Percentiles rank a stretch among this genome's conserved stretches.
Conservation (phyloP, 2,888 invertebrate genomes). For the Limnephilus marmoratus region DNA sequence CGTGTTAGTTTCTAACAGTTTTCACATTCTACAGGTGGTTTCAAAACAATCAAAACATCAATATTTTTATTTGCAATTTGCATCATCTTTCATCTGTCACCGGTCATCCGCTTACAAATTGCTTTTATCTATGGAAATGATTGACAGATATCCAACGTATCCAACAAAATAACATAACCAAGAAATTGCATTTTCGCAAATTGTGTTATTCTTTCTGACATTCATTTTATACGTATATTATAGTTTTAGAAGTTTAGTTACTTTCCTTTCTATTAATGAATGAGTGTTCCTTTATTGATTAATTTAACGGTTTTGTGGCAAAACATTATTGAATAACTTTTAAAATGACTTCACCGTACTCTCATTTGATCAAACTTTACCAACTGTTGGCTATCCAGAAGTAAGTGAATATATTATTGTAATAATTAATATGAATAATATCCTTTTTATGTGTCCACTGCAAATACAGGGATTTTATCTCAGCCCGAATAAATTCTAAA, state of each 20-base stretch:
- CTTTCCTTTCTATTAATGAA: not conserved
- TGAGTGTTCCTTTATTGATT: not conserved
- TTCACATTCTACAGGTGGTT: not conserved
- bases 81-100: not conserved
- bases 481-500: not conserved
- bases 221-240: not conserved
- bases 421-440: not conserved
- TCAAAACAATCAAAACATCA: not conserved
- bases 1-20: not conserved
- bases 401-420: conserved; percentile 23
- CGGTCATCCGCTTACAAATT: not conserved
- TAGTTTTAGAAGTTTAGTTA: not conserved
- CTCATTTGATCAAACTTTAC: conserved; percentile 50
- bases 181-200: not conserved
- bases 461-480: not conserved
- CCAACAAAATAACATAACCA: not conserved
- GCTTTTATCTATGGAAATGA: not conserved
- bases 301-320: not conserved
- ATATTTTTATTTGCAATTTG: not conserved
- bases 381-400: conserved; percentile 38
- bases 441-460: not conserved
- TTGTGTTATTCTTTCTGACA: not conserved
- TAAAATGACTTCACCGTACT: conserved; percentile 42
- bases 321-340: no score
- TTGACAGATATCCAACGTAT: not conserved